Evolutionary conservation across 2,888 invertebrate species (phyloP).

Genomic region (Acronicta alni): DNA sequence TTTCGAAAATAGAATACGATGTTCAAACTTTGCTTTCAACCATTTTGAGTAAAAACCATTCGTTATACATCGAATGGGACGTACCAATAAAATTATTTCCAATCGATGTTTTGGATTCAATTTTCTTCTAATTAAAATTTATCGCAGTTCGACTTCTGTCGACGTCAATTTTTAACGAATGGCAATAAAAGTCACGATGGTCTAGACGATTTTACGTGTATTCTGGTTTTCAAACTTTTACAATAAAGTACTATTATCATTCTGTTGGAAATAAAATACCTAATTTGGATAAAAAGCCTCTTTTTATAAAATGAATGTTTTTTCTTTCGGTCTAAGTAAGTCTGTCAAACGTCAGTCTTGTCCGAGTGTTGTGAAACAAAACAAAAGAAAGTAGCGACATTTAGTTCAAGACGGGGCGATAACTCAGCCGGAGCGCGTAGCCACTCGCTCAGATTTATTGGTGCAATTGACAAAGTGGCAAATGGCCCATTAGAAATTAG

Average conservation of each 20-base stretch:
- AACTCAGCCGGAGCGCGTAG: constrained; percentile 77
- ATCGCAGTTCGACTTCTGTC: constrained; percentile 60
- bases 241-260: constrained; percentile 46
- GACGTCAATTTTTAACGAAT: constrained; percentile 57
- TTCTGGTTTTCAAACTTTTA: constrained; percentile 47
- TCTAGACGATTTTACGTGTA: constrained; percentile 54
- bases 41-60: constrained; percentile 74
- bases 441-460: constrained; percentile 85
- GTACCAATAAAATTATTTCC: constrained; percentile 74
- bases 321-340: constrained; percentile 24
- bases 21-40: constrained; percentile 82
- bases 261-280: constrained; percentile 11
- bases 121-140: constrained; percentile 75
- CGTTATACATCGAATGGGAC: constrained; percentile 70
- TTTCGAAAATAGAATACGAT: constrained; percentile 77
- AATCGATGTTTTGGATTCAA: constrained; percentile 73
- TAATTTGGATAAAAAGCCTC: constrained; percentile 18
- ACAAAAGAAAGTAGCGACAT: constrained; percentile 84
- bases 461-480: constrained; percentile 90
- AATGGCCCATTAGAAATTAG: constrained; percentile 90
- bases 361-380: constrained; percentile 63
- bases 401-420: constrained; percentile 80
- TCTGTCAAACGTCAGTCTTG: constrained; percentile 44
- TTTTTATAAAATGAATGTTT: constrained; percentile 17
- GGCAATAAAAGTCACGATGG: constrained; percentile 48